Percentiles rank a stretch among this genome's conserved stretches.
These are phyloP conservation scores for Himalopsyche anomala DNA, from an alignment of 2,888 invertebrate species.

Conservation along the genomic window DNA sequence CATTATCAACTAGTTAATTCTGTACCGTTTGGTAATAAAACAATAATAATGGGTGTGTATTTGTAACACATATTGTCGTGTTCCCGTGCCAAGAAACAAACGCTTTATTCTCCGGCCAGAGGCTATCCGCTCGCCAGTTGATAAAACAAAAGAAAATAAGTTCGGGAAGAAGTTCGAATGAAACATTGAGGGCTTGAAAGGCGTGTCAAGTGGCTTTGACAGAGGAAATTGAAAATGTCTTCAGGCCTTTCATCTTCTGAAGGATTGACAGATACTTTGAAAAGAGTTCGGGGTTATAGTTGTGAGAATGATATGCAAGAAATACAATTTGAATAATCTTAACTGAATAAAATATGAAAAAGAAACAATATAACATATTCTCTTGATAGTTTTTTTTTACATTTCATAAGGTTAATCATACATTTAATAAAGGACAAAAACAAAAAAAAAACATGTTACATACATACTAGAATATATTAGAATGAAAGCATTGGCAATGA, in stretches of 20 bases:
- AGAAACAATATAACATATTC: background rate
- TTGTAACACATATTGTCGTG: conserved; percentile 21
- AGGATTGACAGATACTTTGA: conserved; percentile 37
- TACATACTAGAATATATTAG: no score
- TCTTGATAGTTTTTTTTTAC: no score
- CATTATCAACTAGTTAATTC: conserved; percentile 14
- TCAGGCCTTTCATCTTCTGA: conserved; percentile 42
- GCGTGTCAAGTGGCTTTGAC: conserved; percentile 42
- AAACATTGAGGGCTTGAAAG: conserved; percentile 39
- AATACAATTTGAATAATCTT: conserved; percentile 31
- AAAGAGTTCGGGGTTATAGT: conserved; percentile 30
- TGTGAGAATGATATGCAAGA: conserved; percentile 32
- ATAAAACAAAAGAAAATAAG: conserved; percentile 43
- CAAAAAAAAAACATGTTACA: no score
- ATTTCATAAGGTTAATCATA: no score
- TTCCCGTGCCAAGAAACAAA: conserved; percentile 13
- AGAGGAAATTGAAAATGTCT: conserved; percentile 43
- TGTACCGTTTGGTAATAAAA: conserved; percentile 2
- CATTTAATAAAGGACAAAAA: no score
- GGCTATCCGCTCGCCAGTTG: conserved; percentile 29
- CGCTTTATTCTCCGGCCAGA: conserved; percentile 19
- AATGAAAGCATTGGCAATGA: no score
- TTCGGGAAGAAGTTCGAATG: conserved; percentile 38
- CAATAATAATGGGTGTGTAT: background rate
- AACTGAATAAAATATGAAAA: background rate